Evolutionary conservation across 2,888 invertebrate species (phyloP).

Genomic region (Aromia moschata): DNA sequence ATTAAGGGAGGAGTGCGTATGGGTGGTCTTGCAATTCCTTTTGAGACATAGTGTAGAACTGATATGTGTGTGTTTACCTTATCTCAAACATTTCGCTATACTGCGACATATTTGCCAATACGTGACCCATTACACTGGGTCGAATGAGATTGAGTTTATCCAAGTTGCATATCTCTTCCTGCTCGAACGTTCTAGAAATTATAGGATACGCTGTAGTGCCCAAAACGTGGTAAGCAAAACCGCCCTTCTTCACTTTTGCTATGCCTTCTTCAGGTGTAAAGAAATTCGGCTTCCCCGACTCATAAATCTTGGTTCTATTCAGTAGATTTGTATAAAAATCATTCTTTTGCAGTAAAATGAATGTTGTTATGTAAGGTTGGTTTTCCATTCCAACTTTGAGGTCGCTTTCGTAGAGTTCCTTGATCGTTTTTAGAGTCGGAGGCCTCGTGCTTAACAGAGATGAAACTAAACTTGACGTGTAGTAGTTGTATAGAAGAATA

Average conservation of each 20-base stretch:
- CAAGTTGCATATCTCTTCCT: constrained; percentile 64
- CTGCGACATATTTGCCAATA: constrained; percentile 58
- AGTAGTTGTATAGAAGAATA: constrained; percentile 67
- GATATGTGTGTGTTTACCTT: too few relatives aligned
- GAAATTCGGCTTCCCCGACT: constrained; percentile 40
- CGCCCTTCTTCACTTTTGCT: constrained; percentile 61
- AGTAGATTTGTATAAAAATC: constrained; percentile 44
- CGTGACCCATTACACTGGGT: constrained; percentile 56
- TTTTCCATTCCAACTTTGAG: constrained; percentile 65
- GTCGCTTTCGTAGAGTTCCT: constrained; percentile 64
- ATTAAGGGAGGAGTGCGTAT: too few relatives aligned
- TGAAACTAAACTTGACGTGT: constrained; percentile 70
- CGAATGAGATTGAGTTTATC: constrained; percentile 52
- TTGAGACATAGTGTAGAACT: too few relatives aligned
- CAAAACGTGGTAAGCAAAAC: constrained; percentile 66
- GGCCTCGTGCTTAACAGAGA: constrained; percentile 67
- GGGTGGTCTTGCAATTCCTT: too few relatives aligned
- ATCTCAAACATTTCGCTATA: constrained; percentile 56
- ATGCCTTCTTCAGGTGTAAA: constrained; percentile 56
- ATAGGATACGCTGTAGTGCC: constrained; percentile 61
- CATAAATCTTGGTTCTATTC: constrained; percentile 46
- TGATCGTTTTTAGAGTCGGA: constrained; percentile 64
- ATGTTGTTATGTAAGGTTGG: constrained; percentile 63
- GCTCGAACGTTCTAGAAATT: constrained; percentile 60
- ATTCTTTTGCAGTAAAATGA: constrained; percentile 45